These are phyloP conservation scores for Cynopterus brachyotis DNA, from an alignment of 2,113 vertebrate species.

Conservation along the genomic window DNA sequence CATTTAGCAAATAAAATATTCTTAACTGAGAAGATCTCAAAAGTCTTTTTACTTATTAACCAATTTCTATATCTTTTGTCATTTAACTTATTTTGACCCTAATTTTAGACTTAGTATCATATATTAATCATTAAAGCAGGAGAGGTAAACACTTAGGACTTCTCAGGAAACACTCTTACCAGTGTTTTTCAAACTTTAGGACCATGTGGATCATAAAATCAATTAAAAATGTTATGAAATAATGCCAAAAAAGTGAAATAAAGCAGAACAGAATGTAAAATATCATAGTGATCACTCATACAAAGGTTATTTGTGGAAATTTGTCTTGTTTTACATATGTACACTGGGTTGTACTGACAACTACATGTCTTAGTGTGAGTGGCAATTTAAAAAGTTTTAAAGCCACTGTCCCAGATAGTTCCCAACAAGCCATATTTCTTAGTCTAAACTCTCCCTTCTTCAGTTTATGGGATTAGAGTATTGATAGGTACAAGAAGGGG, in stretches of 20 bases:
- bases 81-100: neutral
- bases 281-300: neutral
- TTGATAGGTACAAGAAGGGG: neutral
- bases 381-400: neutral
- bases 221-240: neutral
- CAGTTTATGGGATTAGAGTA: neutral
- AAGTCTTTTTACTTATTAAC: neutral
- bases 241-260: neutral
- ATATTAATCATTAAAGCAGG: neutral
- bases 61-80: neutral
- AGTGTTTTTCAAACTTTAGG: neutral
- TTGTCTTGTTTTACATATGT: neutral
- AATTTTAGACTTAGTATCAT: neutral
- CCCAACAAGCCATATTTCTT: neutral
- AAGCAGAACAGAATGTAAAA: neutral
- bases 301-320: neutral
- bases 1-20: neutral
- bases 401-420: neutral
- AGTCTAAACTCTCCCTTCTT: neutral
- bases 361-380: neutral
- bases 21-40: neutral
- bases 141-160: neutral
- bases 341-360: neutral
- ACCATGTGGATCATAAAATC: neutral
- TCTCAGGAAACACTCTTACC: neutral